phyloP scores from a whole-genome alignment of 1,140 invertebrate species.

The Monochamus saltuarius region DNA sequence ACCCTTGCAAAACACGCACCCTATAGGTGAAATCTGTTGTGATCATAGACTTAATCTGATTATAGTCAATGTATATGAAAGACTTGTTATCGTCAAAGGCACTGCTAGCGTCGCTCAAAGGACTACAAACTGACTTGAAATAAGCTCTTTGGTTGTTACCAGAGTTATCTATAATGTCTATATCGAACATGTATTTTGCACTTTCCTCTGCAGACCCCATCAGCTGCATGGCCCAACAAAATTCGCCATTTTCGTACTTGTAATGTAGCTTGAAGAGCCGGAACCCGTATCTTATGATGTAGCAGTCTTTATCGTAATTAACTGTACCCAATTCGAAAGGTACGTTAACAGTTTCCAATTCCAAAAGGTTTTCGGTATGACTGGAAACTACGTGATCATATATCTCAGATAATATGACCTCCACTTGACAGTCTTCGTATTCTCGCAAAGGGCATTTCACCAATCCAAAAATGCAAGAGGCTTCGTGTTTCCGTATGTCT shows the following conservation, averaged over 20 bases:
- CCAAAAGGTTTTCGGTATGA: constrained; percentile 29
- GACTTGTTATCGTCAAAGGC: not conserved
- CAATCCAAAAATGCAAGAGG: constrained; percentile 20
- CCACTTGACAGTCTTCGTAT: constrained; percentile 16
- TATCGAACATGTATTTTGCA: constrained; percentile 25
- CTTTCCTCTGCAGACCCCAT: constrained; percentile 26
- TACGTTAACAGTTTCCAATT: constrained; percentile 21
- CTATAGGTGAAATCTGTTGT: not conserved
- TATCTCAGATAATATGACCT: constrained; percentile 13
- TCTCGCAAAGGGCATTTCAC: constrained; percentile 27
- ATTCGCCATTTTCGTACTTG: constrained; percentile 5
- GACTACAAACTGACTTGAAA: not conserved
- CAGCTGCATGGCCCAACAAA: constrained; percentile 23
- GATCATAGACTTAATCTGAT: constrained; percentile 7
- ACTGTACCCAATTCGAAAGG: constrained; percentile 22
- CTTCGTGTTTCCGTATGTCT: constrained; percentile 29
- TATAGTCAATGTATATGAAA: not conserved
- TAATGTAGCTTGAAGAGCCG: constrained; percentile 28
- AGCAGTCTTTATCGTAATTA: constrained; percentile 13
- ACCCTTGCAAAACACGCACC: not conserved
- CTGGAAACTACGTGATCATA: constrained; percentile 20
- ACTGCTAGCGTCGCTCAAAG: not conserved
- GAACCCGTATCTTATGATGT: constrained; percentile 12
- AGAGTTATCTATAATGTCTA: constrained; percentile 26
- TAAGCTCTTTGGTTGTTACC: constrained; percentile 2